Evolutionary conservation across 2,888 invertebrate genomes (phyloP).

Genomic region (Drosophila paucipuncta): DNA sequence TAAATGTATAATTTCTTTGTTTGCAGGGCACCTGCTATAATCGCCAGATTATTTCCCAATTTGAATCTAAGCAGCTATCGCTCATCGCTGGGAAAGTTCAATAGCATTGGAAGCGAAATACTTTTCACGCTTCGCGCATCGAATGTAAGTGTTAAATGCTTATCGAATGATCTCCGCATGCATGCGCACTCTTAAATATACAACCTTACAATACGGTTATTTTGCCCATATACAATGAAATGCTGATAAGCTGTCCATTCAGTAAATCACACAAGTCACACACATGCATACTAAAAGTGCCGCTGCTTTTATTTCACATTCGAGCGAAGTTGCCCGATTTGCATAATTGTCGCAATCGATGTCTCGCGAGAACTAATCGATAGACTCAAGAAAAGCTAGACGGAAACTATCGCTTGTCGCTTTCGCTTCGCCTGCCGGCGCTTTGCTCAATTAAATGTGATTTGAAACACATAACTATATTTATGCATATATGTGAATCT

Average conservation of each 20-base stretch:
- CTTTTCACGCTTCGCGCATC: constrained; percentile 78
- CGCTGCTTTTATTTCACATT: constrained; percentile 4
- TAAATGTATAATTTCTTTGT: constrained; percentile 11
- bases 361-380: constrained; percentile 29
- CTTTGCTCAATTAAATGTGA: constrained; percentile 38
- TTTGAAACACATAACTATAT: constrained; percentile 15
- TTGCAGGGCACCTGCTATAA: constrained; percentile 82
- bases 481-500: constrained; percentile 58
- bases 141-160: constrained; percentile 65
- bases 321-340: constrained; percentile 43
- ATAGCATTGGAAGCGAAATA: constrained; percentile 81
- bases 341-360: constrained; percentile 14
- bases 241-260: constrained; percentile 36
- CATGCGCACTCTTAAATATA: constrained; percentile 19
- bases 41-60: constrained; percentile 82
- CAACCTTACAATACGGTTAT: constrained; percentile 36
- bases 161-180: constrained; percentile 33
- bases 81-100: constrained; percentile 81
- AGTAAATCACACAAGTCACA: not conserved
- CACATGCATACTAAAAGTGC: not conserved
- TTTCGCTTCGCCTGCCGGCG: constrained; percentile 41
- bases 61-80: constrained; percentile 83
- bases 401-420: constrained; percentile 20
- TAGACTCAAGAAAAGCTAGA: constrained; percentile 20
- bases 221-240: not conserved